Conservation (phyloP, 2,113 vertebrate genomes). For the Lipotes vexillifer region DNA sequence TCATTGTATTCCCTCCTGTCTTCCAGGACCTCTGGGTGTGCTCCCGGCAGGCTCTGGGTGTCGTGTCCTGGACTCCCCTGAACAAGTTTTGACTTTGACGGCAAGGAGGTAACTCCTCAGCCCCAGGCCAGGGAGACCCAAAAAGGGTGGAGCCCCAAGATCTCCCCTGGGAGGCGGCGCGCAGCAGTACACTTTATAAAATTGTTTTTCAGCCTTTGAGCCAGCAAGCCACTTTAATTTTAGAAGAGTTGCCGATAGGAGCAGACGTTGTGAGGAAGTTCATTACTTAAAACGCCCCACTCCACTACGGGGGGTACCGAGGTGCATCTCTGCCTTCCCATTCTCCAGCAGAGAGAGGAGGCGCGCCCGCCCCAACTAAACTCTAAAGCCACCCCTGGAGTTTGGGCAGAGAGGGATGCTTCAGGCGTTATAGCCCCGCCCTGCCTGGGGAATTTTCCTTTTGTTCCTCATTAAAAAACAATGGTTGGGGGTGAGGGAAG, state of each 20-base stretch:
- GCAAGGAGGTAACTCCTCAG: accelerated
- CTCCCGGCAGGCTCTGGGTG: neutral
- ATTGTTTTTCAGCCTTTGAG: neutral
- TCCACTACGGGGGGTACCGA: neutral
- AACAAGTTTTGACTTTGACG: too few species aligned
- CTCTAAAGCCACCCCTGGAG: neutral
- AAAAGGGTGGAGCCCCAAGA: neutral
- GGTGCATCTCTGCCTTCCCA: too few species aligned
- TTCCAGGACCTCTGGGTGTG: neutral
- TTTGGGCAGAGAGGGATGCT: neutral
- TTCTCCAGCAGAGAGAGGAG: accelerated
- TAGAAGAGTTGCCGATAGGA: neutral
- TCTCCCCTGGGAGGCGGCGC: neutral
- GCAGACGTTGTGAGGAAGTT: too few species aligned
- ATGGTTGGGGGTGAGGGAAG: neutral
- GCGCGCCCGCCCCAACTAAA: accelerated
- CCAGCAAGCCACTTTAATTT: neutral
- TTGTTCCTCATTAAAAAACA: neutral
- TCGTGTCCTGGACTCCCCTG: too few species aligned
- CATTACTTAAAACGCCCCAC: neutral
- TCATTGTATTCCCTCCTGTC: accelerated
- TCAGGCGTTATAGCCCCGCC: neutral
- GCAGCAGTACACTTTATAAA: accelerated
- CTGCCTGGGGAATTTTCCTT: neutral
- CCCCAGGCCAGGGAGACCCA: neutral